Percentiles rank a stretch among this genome's conserved stretches.
These are phyloP conservation scores for Tachina grossa DNA, from an alignment of 2,888 invertebrate species.

Conservation along the genomic window DNA sequence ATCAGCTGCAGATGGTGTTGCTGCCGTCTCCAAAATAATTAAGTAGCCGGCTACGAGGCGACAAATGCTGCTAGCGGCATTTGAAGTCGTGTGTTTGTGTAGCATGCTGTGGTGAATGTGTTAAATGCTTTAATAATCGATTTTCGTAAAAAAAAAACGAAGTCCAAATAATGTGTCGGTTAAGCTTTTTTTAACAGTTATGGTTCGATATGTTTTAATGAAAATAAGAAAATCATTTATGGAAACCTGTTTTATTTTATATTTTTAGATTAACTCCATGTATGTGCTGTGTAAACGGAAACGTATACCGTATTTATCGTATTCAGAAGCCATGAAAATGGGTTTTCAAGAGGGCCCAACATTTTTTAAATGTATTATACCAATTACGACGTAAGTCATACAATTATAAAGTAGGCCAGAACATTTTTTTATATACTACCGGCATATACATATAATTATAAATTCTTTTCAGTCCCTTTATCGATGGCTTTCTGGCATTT, in stretches of 20 bases:
- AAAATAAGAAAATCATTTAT: too few relatives aligned
- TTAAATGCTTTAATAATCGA: too few relatives aligned
- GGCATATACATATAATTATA: background rate
- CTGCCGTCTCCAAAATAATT: too few relatives aligned
- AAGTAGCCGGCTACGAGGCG: too few relatives aligned
- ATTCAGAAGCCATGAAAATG: constrained; percentile 92
- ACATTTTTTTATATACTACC: background rate
- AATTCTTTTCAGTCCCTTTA: constrained; percentile 85
- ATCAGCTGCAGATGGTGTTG: too few relatives aligned
- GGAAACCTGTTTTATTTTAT: background rate
- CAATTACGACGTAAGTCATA: constrained; percentile 82
- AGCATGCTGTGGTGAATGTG: too few relatives aligned
- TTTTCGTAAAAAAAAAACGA: too few relatives aligned
- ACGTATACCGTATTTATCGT: constrained; percentile 90
- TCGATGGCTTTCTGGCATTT: constrained; percentile 92
- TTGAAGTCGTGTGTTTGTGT: too few relatives aligned
- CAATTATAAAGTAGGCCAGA: background rate
- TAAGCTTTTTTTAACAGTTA: too few relatives aligned
- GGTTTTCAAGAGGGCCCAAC: constrained; percentile 90
- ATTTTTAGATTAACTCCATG: constrained; percentile 78
- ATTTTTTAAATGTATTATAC: constrained; percentile 85
- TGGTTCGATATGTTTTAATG: too few relatives aligned
- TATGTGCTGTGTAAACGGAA: constrained; percentile 85
- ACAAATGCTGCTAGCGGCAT: too few relatives aligned
- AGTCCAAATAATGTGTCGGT: too few relatives aligned